These are phyloP conservation scores for Danaus plexippus DNA, from an alignment of 1,140 invertebrate genomes.

Conservation along the genomic window DNA sequence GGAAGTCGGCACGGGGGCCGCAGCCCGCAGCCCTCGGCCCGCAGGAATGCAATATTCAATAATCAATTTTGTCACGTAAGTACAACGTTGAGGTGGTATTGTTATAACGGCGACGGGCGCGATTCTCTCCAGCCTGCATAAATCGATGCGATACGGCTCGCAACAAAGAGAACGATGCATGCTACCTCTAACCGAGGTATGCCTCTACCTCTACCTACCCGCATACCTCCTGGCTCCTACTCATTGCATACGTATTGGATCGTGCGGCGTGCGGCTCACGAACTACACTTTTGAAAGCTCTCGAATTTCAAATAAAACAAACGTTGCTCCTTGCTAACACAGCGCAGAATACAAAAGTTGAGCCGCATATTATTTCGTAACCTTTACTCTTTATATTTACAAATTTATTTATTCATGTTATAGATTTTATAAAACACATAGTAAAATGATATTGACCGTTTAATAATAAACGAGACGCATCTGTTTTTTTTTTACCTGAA, in stretches of 20 bases:
- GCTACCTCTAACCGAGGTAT: slow-evolving; percentile 25
- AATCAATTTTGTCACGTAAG: slow-evolving; percentile 31
- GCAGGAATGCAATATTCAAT: slow-evolving; percentile 35
- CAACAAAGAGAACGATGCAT: slow-evolving; percentile 58
- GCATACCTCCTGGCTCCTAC: no score
- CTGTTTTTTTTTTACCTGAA: no score
- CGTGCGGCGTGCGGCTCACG: background rate
- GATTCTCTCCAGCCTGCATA: slow-evolving; percentile 55
- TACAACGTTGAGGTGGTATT: slow-evolving; percentile 28
- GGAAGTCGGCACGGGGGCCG: no score
- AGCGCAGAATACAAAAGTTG: no score
- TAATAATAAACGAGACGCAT: no score
- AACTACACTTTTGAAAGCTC: slow-evolving; percentile 15
- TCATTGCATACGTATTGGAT: slow-evolving; percentile 10
- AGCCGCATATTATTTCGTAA: no score
- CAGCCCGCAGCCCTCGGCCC: slow-evolving; percentile 5
- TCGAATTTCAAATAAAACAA: slow-evolving; percentile 19
- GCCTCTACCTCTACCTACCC: slow-evolving; percentile 10
- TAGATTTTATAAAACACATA: no score
- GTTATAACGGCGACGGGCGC: slow-evolving; percentile 34
- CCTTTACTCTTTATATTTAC: no score
- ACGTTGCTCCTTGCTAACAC: slow-evolving; percentile 2
- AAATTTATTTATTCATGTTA: no score
- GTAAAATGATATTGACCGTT: no score
- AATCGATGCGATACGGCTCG: slow-evolving; percentile 64